A percentile compares a stretch with the other conserved stretches of the same genome.
Evolutionary conservation across 2,113 vertebrate genomes (phyloP).

Genomic region (Epinephelus fuscoguttatus): DNA sequence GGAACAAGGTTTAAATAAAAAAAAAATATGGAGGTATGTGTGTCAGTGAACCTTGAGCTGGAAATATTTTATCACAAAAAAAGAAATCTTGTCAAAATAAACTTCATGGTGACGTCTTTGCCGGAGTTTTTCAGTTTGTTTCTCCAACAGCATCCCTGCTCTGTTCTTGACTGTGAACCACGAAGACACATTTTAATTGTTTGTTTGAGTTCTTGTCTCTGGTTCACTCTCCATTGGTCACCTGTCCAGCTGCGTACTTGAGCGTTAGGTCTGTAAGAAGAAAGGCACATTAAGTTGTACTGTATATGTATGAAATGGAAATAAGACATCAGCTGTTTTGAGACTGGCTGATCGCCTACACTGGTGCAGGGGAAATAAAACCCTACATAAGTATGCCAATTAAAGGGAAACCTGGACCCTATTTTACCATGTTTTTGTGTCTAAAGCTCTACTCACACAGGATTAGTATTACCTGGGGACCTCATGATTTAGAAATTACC

Average conservation of each 20-base stretch:
- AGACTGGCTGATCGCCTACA: background rate
- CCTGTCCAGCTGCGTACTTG: slow-evolving; percentile 31
- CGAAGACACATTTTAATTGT: background rate
- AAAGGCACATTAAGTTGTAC: background rate
- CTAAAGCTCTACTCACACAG: no score
- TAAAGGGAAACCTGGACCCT: no score
- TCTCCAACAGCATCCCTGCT: background rate
- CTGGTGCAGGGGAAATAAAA: background rate
- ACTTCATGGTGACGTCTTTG: background rate
- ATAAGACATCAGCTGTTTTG: background rate
- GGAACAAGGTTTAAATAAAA: background rate
- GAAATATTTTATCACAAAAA: background rate
- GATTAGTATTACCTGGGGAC: no score
- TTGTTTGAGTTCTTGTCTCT: slow-evolving; percentile 12
- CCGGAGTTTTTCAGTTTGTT: background rate
- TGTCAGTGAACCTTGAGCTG: background rate
- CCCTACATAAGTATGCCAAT: background rate
- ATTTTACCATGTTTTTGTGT: no score
- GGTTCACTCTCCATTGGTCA: background rate
- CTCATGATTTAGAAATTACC: no score
- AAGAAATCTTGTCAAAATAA: background rate
- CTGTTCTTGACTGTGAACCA: background rate
- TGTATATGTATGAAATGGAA: background rate
- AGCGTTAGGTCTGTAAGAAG: slow-evolving; percentile 41
- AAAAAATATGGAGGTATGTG: background rate